Evolutionary conservation across 2,888 invertebrate species (phyloP), one percentile per base, ranked within the genome.

Genomic region (Leptothorax acervorum): DNA sequence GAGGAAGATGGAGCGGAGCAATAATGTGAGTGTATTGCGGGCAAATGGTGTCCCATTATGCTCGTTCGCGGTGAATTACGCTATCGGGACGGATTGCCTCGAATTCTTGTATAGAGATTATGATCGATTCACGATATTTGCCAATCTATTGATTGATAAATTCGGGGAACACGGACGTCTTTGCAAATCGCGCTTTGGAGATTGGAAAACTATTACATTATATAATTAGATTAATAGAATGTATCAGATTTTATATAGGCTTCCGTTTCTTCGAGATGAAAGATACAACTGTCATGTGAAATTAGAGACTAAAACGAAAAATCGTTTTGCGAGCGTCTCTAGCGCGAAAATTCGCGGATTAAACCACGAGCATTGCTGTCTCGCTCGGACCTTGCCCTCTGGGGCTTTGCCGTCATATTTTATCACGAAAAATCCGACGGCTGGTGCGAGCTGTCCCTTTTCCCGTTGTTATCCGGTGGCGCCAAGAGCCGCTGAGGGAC

Each of bases 31-130:
- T 86, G 88, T 87, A 89, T 86, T 86, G 73, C 86, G 92, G 92
- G 92, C 93, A 93, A 93, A 94, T 92, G 92, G 92, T 87, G 87
- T 85, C 88, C 92, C 91, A 92, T 93, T 92, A 93, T 92, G 86
- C 87, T 87, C 84, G 87, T 18, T 76, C 76, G 79, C 55, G 83
- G 84, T 87, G 89, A 89, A 87, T 90, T 91, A 86, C 86, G 86
- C 87, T 89, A 85, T 82, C 66, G 23, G 87, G 82, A 81, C 90
- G 88, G 76, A 85, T 88, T 85, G 84, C 82, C 78, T 82, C 74
- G 86, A 79, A 88, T 88, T 86, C 85, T 84, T 73, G 8, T 60
- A 23, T 60, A 23, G 51, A 85, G 85, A 88, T 90, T 90, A 89
- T 85, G 82, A 90, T 88, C 86, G 82, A 65, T 62, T 63, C 62